A percentile compares a stretch with the other conserved stretches of the same genome.
Evolutionary conservation across 2,797 vertebrate species (phyloP).

Genomic region (Phoebastria nigripes): DNA sequence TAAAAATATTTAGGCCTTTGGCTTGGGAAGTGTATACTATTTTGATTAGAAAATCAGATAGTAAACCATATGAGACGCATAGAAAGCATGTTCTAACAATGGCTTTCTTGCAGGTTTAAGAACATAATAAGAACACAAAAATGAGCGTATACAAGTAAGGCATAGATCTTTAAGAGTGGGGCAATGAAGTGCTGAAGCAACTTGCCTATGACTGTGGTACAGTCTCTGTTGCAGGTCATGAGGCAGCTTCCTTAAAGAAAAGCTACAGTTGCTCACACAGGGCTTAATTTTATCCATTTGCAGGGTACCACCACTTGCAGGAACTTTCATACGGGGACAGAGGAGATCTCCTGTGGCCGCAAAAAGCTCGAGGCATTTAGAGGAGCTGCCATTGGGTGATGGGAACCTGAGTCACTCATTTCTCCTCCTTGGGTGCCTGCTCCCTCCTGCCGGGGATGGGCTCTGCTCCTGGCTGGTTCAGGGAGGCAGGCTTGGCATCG

Average conservation of each 20-base stretch:
- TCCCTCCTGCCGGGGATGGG: accelerated
- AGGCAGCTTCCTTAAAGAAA: neutral
- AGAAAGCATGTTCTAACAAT: neutral
- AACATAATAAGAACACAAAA: neutral
- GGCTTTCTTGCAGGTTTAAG: neutral
- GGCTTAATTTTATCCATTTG: no score
- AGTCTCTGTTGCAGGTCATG: neutral
- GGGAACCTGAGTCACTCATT: neutral
- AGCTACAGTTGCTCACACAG: neutral
- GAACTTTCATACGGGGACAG: no score
- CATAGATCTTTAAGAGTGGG: neutral
- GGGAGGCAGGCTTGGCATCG: neutral
- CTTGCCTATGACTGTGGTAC: neutral
- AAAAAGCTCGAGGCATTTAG: neutral
- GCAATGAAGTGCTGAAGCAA: neutral
- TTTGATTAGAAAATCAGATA: neutral
- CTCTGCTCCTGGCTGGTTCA: neutral
- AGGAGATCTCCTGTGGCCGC: neutral
- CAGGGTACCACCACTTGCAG: neutral
- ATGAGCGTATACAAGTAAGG: neutral
- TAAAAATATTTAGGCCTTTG: neutral
- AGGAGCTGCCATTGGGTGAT: neutral
- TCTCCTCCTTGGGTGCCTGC: neutral
- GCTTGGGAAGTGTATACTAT: accelerated
- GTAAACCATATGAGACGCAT: neutral